Base-by-base conservation (phyloP, 37 sponge, comb jelly and placozoan species). In the Spongia lamella region DNA sequence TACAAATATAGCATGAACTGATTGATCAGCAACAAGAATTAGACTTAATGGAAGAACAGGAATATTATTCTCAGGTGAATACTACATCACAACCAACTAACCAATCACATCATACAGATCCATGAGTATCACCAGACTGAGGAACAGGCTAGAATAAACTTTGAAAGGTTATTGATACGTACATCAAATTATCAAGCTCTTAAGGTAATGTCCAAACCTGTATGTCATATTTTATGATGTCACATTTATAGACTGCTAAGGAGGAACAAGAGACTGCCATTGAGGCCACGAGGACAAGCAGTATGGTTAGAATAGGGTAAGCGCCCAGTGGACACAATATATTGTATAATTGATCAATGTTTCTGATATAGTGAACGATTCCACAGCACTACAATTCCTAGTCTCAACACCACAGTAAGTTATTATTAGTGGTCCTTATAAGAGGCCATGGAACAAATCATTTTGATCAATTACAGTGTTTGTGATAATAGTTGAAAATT, bases 361-460 rank as follows among this genome's bases (percentile, higher is more conserved):
- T 75, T 7, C 7, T 56, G 21, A 3, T 47, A 32, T 55, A 84
- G 85, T 20, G 85, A 84, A 39, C 67, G 78, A 7, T 77, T 77
- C 70, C 84, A 84, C 65, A 70, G 27, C 16, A 70, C 62, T 58
- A 65, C 70, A 22, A 34, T 72, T 19, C 61, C 67, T 21, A 37
- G 54, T 22, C 58, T 83, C 22, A 89, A 89, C 61, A 71, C 79
- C 38, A 83, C 89, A 29, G 89, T 89, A 79, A 75, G 83, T 81
- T 16, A 60, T 21, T 29, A 5, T 2, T 17, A 5, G n/a, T 76
- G 17, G 7, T 60, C 6, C n/a, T 30, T 51, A 17, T 39, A 49
- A 52, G 14, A 11, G 43, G 37, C 37, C 37, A 15, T 29, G n/a
- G 20, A 24, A 24, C 61, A 24, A n/a, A 15, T 9, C 7, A 37